Base-by-base conservation (phyloP, 37 sponge, comb jelly and placozoan species). In the Petrosia ficiformis region DNA sequence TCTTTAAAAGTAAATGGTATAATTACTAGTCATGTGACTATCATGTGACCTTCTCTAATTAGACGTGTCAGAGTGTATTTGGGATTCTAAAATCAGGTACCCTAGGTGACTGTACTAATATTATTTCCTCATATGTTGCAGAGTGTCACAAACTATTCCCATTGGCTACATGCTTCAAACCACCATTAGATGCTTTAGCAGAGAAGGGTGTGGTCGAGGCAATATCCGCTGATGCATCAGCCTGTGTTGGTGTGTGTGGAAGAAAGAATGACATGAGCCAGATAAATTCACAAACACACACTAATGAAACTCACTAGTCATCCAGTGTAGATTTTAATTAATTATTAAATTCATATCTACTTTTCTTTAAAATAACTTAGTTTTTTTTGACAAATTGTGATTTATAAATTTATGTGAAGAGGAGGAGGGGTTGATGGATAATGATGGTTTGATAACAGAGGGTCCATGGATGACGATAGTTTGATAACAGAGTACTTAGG, bases 111-210 rank as follows among this genome's bases (percentile, higher is more conserved):
- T 77, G 76, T 32, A 42, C 85, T 28, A 77, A 84, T 1, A 72
- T 35, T 26, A 40, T 84, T n/a, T 59, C 67, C 0, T 34, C 65
- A 37, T 80, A 33, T 56, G 63, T 68, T 77, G 74, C 78, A 34
- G 38, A 57, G 26, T 94, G 95, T 74, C 71, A 54, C 28, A 32
- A 41, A 30, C 77, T 89, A 10, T 97, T 83, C 58, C 95, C 95
- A 22, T 68, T 94, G 39, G 92, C 98, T 28, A 75, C 90, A 29
- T 86, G 80, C 21, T 92, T 94, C 63, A 85, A 52, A 28, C 79
- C 87, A 11, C 63, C 63, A 22, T 8, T n/a, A 6, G 28, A 11
- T 8, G 28, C 63, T 26, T 24, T 5, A 8, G 26, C 11, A 61
- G 28, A 11, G n/a, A 5, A 26, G 25, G 28, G n/a, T 6, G 14